phyloP scores from a whole-genome alignment of 2,797 vertebrate species.

The Ptychadena robeensis region DNA sequence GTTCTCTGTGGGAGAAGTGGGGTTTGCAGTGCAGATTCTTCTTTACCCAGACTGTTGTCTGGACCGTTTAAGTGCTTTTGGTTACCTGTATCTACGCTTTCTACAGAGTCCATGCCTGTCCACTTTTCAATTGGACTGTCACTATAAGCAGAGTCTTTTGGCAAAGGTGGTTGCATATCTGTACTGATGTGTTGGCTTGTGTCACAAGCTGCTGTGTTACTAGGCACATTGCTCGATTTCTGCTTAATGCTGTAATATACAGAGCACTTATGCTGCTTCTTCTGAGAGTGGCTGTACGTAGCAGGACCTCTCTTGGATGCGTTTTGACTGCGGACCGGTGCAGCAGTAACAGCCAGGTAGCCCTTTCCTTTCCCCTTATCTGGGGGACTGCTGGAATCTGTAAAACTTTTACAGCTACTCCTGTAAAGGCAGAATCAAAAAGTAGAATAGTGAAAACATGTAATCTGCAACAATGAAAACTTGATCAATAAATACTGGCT shows the following conservation, averaged over 20 bases:
- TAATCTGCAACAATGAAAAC: too few species aligned
- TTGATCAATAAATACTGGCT: too few species aligned
- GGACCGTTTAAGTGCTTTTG: slow-evolving; percentile 73
- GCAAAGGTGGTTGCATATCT: slow-evolving; percentile 68
- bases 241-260: slow-evolving; percentile 88
- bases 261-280: slow-evolving; percentile 94
- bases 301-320: slow-evolving; percentile 84
- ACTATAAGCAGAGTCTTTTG: slow-evolving; percentile 71
- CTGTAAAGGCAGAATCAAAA: slow-evolving; percentile 71
- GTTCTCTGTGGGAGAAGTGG: slow-evolving; percentile 69
- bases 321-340: slow-evolving; percentile 81
- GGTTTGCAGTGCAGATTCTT: slow-evolving; percentile 75
- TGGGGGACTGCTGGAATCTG: slow-evolving; percentile 85
- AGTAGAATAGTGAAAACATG: not conserved
- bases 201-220: slow-evolving; percentile 69
- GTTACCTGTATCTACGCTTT: slow-evolving; percentile 68
- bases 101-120: slow-evolving; percentile 73
- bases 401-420: slow-evolving; percentile 91
- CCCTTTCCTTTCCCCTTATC: slow-evolving; percentile 97
- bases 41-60: slow-evolving; percentile 73
- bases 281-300: slow-evolving; percentile 82
- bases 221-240: slow-evolving; percentile 75
- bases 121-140: slow-evolving; percentile 72
- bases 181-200: slow-evolving; percentile 75
- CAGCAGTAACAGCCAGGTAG: slow-evolving; percentile 81